Percentiles rank a stretch among this genome's conserved stretches.
Conservation (phyloP, 2,888 invertebrate species). For the Rhagophthalmus giganteus region DNA sequence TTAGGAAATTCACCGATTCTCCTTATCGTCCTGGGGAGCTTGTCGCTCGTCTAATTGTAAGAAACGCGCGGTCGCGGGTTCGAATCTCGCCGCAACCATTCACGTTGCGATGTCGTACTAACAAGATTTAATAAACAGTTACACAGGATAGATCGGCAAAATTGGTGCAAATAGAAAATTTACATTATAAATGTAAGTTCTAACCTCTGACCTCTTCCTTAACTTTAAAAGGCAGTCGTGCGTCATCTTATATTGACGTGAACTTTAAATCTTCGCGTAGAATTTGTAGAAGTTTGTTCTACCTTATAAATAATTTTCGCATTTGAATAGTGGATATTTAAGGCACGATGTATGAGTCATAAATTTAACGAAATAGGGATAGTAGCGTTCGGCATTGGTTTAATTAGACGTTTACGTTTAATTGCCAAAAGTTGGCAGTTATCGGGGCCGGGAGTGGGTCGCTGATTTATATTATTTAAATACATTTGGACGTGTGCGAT, state of each 20-base stretch:
- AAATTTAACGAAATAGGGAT: constrained; percentile 33
- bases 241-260: background rate
- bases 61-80: background rate
- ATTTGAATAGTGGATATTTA: constrained; percentile 14
- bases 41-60: too few species aligned
- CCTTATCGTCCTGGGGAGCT: too few species aligned
- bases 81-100: background rate
- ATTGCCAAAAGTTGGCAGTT: constrained; percentile 44
- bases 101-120: too few species aligned
- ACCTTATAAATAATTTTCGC: constrained; percentile 21
- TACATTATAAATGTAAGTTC: too few species aligned
- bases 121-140: too few species aligned
- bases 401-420: constrained; percentile 48
- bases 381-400: constrained; percentile 37
- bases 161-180: too few species aligned
- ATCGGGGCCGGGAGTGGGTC: constrained; percentile 46
- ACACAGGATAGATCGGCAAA: too few species aligned
- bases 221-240: constrained; percentile 2
- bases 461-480: constrained; percentile 45
- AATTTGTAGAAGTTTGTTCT: constrained; percentile 6
- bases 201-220: too few species aligned
- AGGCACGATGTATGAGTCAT: constrained; percentile 32
- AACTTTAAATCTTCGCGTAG: background rate
- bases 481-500: background rate
- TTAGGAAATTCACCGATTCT: too few species aligned